Conservation (phyloP, 2,888 invertebrate species). For the Sarcophaga variegata region DNA sequence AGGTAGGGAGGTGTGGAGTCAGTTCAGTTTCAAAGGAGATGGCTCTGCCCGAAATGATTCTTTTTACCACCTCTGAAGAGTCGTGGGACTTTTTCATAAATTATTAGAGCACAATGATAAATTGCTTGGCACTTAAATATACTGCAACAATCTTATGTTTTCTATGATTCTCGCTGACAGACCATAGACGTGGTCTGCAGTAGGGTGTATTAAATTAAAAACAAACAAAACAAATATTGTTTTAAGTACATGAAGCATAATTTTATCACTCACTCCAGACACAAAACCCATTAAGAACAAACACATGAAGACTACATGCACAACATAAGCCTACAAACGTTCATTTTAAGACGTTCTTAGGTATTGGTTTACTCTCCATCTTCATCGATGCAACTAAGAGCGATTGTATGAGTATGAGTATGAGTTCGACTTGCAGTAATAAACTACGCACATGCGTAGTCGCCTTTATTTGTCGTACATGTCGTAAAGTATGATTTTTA, state of each 20-base stretch:
- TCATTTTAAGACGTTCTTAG: not conserved
- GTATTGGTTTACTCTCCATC: not conserved
- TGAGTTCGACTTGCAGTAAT: not conserved
- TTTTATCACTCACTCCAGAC: constrained; percentile 39
- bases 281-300: constrained; percentile 5
- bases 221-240: constrained; percentile 20
- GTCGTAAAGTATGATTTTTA: constrained; percentile 39
- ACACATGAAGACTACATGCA: no score
- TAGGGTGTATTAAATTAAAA: constrained; percentile 4
- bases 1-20: no score
- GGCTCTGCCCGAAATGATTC: no score
- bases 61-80: no score
- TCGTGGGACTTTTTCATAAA: no score
- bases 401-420: not conserved
- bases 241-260: constrained; percentile 58
- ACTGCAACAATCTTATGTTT: no score
- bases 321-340: not conserved
- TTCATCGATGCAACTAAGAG: not conserved
- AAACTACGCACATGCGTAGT: constrained; percentile 53
- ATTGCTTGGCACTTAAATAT: no score
- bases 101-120: no score
- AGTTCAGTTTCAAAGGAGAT: no score
- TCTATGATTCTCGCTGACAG: no score
- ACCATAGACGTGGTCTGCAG: no score
- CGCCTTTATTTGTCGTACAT: constrained; percentile 38